Evolutionary conservation across 2,797 vertebrate species (phyloP).

Genomic region (Acanthopagrus latus): DNA sequence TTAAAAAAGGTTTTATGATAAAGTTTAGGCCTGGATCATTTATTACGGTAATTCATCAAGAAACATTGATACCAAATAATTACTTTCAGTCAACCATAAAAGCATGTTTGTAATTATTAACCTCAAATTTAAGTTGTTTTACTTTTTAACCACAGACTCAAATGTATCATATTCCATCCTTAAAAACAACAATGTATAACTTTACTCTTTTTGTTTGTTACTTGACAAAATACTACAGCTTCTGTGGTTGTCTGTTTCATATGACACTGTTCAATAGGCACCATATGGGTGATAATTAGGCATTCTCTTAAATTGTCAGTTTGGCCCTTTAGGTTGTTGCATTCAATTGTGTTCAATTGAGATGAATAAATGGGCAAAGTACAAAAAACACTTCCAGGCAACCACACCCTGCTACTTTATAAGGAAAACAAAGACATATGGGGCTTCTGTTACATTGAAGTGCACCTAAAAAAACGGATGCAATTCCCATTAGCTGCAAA

Average conservation of each 20-base stretch:
- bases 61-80: background rate
- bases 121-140: background rate
- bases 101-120: background rate
- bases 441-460: background rate
- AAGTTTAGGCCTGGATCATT: slow-evolving; percentile 10
- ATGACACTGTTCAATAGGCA: no score
- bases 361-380: background rate
- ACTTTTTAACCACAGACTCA: background rate
- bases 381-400: background rate
- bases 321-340: no score
- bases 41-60: slow-evolving; percentile 4
- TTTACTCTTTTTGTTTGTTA: no score
- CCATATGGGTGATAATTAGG: no score
- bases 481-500: background rate
- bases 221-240: no score
- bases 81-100: background rate
- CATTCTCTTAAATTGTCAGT: no score
- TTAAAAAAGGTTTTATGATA: background rate
- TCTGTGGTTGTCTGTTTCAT: no score
- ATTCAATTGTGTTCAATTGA: no score
- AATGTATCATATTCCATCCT: background rate
- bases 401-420: background rate
- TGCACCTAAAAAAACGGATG: background rate
- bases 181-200: no score
- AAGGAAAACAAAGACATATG: background rate